phyloP scores from a whole-genome alignment of 2,113 vertebrate species.

The Entomyzon cyanotis region DNA sequence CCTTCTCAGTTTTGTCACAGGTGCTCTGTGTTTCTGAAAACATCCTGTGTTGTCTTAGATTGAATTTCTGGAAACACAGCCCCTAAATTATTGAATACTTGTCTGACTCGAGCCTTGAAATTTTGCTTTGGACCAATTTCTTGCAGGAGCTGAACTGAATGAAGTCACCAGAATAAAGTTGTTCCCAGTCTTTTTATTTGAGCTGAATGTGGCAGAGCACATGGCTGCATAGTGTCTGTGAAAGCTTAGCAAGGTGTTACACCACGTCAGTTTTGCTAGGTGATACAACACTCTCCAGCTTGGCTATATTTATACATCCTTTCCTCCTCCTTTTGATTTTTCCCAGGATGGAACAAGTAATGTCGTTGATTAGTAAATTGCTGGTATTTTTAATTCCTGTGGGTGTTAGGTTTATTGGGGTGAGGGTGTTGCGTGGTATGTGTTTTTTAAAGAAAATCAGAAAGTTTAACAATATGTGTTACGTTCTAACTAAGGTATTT shows the following conservation, averaged over 20 bases:
- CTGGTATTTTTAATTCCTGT: constrained; percentile 17
- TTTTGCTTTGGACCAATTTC: neutral
- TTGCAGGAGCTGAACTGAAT: neutral
- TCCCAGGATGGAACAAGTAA: neutral
- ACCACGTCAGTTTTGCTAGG: neutral
- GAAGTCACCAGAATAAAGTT: neutral
- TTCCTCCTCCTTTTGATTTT: neutral
- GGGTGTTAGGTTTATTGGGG: neutral
- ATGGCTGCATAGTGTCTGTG: neutral
- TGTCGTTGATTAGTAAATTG: neutral
- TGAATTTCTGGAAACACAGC: neutral
- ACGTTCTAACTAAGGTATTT: neutral
- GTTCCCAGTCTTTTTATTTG: neutral
- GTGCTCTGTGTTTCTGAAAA: neutral
- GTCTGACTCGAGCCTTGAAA: neutral
- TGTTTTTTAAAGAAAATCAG: neutral
- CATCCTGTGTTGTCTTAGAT: neutral
- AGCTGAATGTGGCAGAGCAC: neutral
- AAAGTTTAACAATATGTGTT: neutral
- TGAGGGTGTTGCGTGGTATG: neutral
- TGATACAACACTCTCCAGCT: neutral
- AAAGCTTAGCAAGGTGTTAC: neutral
- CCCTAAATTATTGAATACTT: neutral
- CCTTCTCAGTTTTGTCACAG: neutral
- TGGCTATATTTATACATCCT: neutral